Evolutionary conservation across 2,797 vertebrate species (phyloP).

Genomic region (Luscinia megarhynchos): DNA sequence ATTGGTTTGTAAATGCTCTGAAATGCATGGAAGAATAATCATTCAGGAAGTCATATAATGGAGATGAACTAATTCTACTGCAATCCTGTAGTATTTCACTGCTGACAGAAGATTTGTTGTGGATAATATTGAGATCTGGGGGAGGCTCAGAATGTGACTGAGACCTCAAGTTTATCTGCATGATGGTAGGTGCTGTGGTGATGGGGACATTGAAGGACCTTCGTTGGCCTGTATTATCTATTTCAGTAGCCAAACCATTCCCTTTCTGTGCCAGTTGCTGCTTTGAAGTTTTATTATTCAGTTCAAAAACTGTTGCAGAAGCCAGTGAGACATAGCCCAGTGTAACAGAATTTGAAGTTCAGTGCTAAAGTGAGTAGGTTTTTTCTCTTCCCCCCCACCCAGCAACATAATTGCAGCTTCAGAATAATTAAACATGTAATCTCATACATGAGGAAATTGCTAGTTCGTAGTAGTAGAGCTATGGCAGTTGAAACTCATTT

Average conservation of each 20-base stretch:
- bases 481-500: not conserved
- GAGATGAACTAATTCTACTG: not conserved
- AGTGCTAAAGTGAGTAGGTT: not conserved
- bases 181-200: not conserved
- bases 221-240: not conserved
- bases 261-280: not conserved
- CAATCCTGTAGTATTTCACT: not conserved
- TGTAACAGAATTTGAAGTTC: not conserved
- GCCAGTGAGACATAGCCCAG: not conserved
- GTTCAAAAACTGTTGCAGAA: not conserved
- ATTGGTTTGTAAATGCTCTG: not conserved
- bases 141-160: not conserved
- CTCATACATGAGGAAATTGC: not conserved
- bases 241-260: not conserved
- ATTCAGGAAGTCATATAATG: not conserved
- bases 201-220: not conserved
- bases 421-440: not conserved
- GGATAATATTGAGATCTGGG: not conserved
- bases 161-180: not conserved
- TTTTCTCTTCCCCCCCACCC: rapidly evolving
- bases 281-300: not conserved
- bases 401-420: not conserved
- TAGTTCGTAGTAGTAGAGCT: not conserved
- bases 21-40: not conserved
- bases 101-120: not conserved